A percentile compares a stretch with the other conserved stretches of the same genome.
These are phyloP conservation scores for Gadopsis marmoratus DNA, from an alignment of 2,797 vertebrate genomes.

Conservation along the genomic window DNA sequence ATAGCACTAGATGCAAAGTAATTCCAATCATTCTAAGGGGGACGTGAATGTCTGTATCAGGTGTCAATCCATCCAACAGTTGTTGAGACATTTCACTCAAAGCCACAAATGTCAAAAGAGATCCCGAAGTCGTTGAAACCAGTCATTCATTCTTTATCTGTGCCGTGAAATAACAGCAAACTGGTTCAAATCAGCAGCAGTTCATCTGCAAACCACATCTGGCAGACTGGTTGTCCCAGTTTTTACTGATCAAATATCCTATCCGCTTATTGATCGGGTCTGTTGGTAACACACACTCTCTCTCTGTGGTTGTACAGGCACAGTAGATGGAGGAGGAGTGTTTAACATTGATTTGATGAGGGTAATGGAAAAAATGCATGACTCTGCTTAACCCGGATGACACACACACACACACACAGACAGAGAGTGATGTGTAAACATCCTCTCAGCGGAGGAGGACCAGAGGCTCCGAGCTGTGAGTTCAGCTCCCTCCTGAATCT, in stretches of 20 bases:
- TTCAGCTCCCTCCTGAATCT: constrained; percentile 60
- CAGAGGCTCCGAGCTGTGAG: constrained; percentile 66
- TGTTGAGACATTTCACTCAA: background rate
- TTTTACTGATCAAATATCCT: constrained; percentile 59
- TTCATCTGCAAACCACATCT: constrained; percentile 44
- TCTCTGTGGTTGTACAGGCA: constrained; percentile 32
- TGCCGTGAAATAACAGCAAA: constrained; percentile 39
- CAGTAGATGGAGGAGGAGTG: constrained; percentile 64
- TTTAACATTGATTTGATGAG: constrained; percentile 84
- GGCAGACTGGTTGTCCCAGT: constrained; percentile 51
- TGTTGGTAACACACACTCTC: constrained; percentile 27
- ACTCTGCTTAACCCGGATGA: constrained; percentile 76
- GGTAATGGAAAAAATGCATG: constrained; percentile 87
- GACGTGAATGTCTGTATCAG: background rate
- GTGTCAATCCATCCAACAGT: background rate
- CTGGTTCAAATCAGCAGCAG: constrained; percentile 21
- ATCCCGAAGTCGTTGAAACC: background rate
- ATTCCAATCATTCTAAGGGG: background rate
- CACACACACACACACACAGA: constrained; percentile 55
- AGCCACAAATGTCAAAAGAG: background rate
- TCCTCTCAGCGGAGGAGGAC: constrained; percentile 74
- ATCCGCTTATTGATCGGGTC: constrained; percentile 60
- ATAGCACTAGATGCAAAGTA: background rate
- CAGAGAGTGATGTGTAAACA: constrained; percentile 70
- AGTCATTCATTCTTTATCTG: background rate